Evolutionary conservation across 2,113 vertebrate species (phyloP), one percentile per base, ranked within the genome.

Genomic region (Chionodraco myersi): DNA sequence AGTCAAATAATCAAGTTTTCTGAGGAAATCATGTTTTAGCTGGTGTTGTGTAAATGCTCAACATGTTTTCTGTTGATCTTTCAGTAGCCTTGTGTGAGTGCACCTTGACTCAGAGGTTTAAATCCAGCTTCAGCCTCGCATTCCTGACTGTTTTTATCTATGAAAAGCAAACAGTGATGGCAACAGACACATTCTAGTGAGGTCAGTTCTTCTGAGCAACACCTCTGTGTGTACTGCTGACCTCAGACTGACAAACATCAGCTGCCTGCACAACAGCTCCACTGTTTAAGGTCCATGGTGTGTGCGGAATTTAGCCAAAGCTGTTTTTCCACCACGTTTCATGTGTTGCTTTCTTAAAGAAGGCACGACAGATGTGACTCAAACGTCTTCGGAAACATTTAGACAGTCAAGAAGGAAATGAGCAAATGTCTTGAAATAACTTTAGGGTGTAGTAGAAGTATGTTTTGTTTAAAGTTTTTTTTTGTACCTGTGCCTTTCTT

Each of bases 131-230:
- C 23, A 58, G 77, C 79, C 80, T 90, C 65, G 49, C 89, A 92
- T 93, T 93, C 89, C 91, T 86, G 79, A 16, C 72, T 4, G 59
- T 79, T 79, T 92, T 91, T 91, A 92, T 90, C 87, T 74, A 48
- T 54, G 74, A 80, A 89, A 91, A 84, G 83, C 86, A 91, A 93
- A 92, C 85, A 65, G 34, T 59, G 86, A 72, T 76, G 61, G 72
- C 53, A 76, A 48, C 79, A 79, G 70, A n/a, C 21, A 78, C 60
- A 36, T 77, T 53, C 54, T 8, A 18, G 11, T 73, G 54, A 88
- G 89, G 87, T 86, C 87, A 58, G 56, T 63, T 63, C 80, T 68
- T 82, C 49, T 72, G 26, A 51, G 67, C 49, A 45, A 58, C 48
- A 72, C 56, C 49, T 34, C 54, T 65, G 64, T 23, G 54, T 65